phyloP scores from a whole-genome alignment of 1,140 invertebrate genomes.

The Homalodisca vitripennis region DNA sequence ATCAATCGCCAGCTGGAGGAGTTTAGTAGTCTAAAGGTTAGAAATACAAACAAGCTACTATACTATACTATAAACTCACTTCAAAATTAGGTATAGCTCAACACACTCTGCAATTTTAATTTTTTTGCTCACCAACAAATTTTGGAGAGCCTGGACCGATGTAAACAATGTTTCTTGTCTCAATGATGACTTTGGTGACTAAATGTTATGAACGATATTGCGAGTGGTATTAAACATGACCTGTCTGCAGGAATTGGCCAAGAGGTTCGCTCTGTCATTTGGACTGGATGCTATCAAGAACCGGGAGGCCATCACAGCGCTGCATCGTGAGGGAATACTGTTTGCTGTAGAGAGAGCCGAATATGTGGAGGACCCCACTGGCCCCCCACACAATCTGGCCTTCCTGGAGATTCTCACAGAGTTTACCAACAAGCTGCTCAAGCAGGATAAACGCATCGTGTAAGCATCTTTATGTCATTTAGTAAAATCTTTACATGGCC shows the following conservation, averaged over 20 bases:
- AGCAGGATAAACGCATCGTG: constrained; percentile 94
- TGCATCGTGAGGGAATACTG: constrained; percentile 92
- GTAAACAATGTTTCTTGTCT: background rate
- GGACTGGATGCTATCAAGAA: constrained; percentile 97
- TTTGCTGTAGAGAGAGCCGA: constrained; percentile 75
- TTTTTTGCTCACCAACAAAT: too few relatives aligned
- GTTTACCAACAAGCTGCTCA: constrained; percentile 94
- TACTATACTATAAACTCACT: too few relatives aligned
- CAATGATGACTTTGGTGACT: too few relatives aligned
- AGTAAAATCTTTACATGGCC: too few relatives aligned
- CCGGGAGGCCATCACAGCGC: constrained; percentile 92
- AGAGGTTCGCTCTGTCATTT: constrained; percentile 95
- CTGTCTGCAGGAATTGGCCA: constrained; percentile 95
- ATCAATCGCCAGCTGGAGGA: constrained; percentile 73
- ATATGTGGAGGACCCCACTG: constrained; percentile 65
- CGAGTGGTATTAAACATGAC: too few relatives aligned
- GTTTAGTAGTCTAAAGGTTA: constrained; percentile 81
- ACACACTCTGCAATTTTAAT: too few relatives aligned
- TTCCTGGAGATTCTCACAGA: constrained; percentile 95
- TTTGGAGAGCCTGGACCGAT: too few relatives aligned
- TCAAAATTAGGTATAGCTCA: too few relatives aligned
- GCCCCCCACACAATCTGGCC: constrained; percentile 81
- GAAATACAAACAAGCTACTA: too few relatives aligned
- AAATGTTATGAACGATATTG: too few relatives aligned
- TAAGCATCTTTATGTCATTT: too few relatives aligned